Evolutionary conservation across 2,888 invertebrate species (phyloP), one percentile per base, ranked within the genome.

Genomic region (Andrena praecox): DNA sequence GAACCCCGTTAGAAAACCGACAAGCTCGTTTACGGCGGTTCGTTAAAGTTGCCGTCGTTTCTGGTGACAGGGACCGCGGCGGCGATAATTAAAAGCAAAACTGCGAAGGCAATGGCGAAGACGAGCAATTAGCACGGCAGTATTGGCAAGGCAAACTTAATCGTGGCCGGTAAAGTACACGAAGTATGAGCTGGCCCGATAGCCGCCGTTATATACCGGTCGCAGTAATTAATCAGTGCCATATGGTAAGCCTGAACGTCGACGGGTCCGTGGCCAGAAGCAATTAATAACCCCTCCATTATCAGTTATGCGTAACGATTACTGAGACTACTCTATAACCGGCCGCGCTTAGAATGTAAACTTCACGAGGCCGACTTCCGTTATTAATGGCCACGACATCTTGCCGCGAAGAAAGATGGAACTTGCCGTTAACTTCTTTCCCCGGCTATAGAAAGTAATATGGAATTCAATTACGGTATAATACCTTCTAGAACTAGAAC

Each of bases 161-260:
- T 88, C 87, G 81, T 56, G 84, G 62, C 72, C 70, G 69, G 83
- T 74, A 87, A 84, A 82, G 89, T 87, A 85, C 82, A 82, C 80
- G 84, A 80, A 72, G 88, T 84, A 87, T 77, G 85, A 71, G 77
- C 66, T 68, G 70, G 69, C 70, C 73, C 60, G 80, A 80, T 84
- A 72, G 56, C 59, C 82, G 56, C 54, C 82, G 84, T 85, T 85
- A 86, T 56, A 56, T 56, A 56, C 82, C 81, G 89, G 89, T 85
- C 85, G 74, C 76, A 63, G 87, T 84, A 87, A 88, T 88, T 89
- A 88, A 88, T 88, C 88, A 88, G 89, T 87, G 88, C 88, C 88
- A 85, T 87, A 85, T 87, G 88, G 82, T 83, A 84, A 88, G 89
- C 86, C 70, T 69, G 80, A 78, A 77, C 85, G 89, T 87, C 84